Evolutionary conservation across 2,797 vertebrate genomes (phyloP).

Genomic region (Acrossocheilus wenchowensis): DNA sequence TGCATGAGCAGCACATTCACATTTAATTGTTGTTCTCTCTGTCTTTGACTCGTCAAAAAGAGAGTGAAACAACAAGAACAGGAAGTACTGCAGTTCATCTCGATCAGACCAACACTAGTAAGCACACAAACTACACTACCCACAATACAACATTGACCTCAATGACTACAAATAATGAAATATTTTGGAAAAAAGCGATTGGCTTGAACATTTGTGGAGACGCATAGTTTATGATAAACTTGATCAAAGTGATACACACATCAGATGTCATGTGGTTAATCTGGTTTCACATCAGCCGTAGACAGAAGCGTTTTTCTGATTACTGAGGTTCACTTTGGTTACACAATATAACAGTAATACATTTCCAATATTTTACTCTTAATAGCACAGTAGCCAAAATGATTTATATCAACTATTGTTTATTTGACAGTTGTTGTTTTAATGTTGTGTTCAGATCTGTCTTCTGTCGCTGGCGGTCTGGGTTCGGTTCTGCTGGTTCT

Average conservation of each 20-base stretch:
- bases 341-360: too few relatives aligned
- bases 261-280: background rate
- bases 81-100: background rate
- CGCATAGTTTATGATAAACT: background rate
- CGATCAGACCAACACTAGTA: background rate
- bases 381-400: too few relatives aligned
- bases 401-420: background rate
- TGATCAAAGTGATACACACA: too few relatives aligned
- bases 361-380: background rate
- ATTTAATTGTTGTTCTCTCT: background rate
- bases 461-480: too few relatives aligned
- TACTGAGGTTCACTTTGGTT: background rate
- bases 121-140: constrained; percentile 5
- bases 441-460: background rate
- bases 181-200: background rate
- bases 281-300: background rate
- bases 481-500: too few relatives aligned
- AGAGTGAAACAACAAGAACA: background rate
- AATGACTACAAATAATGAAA: background rate
- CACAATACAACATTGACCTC: background rate
- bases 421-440: background rate
- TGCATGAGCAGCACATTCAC: background rate
- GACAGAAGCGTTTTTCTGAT: background rate
- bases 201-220: background rate
- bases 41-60: background rate